Conservation (phyloP, 2,113 vertebrate species). For the Tringa solitaria region DNA sequence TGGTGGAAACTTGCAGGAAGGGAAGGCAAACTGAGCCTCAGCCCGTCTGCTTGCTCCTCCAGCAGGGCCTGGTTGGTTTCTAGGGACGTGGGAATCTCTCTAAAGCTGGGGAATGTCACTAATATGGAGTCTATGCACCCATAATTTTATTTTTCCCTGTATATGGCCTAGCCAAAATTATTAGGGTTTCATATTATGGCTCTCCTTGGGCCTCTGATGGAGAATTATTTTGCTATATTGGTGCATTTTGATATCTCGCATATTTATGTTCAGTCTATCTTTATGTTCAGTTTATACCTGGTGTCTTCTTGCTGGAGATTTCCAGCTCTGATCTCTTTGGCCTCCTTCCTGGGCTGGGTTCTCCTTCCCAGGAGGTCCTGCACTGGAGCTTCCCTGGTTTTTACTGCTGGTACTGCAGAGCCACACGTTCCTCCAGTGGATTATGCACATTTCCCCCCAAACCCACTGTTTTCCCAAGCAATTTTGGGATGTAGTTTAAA, state of each 20-base stretch:
- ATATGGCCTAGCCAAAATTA: not conserved
- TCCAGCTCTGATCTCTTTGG: not conserved
- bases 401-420: not conserved
- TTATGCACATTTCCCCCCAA: not conserved
- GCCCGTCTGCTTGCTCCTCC: not conserved
- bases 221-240: not conserved
- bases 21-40: not conserved
- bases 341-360: not conserved
- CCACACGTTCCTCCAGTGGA: accelerated
- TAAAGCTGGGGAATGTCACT: not conserved
- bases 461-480: not conserved
- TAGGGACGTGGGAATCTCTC: not conserved
- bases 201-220: not conserved
- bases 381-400: not conserved
- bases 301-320: not conserved
- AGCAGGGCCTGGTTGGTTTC: not conserved
- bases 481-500: not conserved
- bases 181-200: not conserved
- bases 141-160: not conserved
- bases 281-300: not conserved
- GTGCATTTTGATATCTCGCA: accelerated
- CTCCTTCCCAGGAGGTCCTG: not conserved
- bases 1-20: too few relatives aligned
- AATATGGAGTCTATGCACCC: not conserved
- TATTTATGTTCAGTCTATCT: not conserved